A percentile compares a stretch with the other conserved stretches of the same genome.
Conservation (phyloP, 2,113 vertebrate species). For the Xiphorhynchus elegans region DNA sequence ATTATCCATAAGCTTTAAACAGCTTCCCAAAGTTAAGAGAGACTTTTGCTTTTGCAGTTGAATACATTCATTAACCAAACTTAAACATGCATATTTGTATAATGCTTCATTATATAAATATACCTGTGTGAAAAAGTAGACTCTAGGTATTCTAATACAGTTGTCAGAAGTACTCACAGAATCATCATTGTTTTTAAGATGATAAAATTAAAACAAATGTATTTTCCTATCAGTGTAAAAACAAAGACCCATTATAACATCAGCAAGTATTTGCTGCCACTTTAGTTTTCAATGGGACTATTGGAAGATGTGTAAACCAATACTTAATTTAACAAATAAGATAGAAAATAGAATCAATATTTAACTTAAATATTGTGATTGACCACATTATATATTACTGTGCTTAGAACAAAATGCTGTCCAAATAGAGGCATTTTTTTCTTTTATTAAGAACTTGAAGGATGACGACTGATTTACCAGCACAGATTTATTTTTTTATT, state of each 20-base stretch:
- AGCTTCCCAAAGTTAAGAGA: slow-evolving; percentile 16
- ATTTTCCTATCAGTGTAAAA: neutral
- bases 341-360: slow-evolving; percentile 23
- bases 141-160: neutral
- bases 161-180: neutral
- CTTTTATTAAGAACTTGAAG: slow-evolving; percentile 45
- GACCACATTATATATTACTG: neutral
- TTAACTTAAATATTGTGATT: slow-evolving; percentile 12
- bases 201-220: neutral
- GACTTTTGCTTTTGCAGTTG: neutral
- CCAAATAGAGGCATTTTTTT: neutral
- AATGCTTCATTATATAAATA: slow-evolving; percentile 19
- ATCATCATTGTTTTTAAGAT: neutral
- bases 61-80: slow-evolving; percentile 37
- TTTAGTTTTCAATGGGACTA: slow-evolving; percentile 3
- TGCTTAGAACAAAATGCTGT: neutral
- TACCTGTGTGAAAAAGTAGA: neutral
- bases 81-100: neutral
- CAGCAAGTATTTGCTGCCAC: slow-evolving; percentile 9
- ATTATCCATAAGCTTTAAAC: slow-evolving; percentile 4
- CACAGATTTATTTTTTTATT: slow-evolving; percentile 58
- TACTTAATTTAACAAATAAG: slow-evolving; percentile 10
- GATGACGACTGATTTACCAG: slow-evolving; percentile 38
- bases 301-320: slow-evolving; percentile 7
- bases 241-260: neutral